These are phyloP conservation scores for Ernsta delagoae DNA, from an alignment of 2,888 invertebrate species.

Conservation along the genomic window DNA sequence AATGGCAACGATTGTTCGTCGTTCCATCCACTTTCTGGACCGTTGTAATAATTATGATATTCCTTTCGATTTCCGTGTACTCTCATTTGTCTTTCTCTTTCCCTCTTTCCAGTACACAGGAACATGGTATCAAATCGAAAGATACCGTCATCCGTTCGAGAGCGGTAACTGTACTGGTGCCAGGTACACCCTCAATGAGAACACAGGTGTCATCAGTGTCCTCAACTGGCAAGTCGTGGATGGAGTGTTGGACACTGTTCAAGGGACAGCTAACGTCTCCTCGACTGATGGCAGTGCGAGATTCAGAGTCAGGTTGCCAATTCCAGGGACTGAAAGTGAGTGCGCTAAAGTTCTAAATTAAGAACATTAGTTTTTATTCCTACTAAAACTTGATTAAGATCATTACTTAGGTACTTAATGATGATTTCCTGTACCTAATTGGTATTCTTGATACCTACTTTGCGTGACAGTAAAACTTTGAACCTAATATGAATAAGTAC, in stretches of 20 bases:
- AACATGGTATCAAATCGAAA: conserved; percentile 71
- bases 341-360: not conserved
- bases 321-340: conserved; percentile 56
- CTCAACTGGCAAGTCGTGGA: conserved; percentile 68
- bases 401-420: too few relatives aligned
- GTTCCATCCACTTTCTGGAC: too few relatives aligned
- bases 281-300: conserved; percentile 58
- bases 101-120: conserved; percentile 73
- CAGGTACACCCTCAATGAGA: conserved; percentile 53
- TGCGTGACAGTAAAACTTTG: too few relatives aligned
- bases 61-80: too few relatives aligned
- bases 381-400: too few relatives aligned
- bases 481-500: too few relatives aligned
- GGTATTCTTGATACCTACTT: too few relatives aligned
- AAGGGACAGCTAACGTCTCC: conserved; percentile 58
- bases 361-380: too few relatives aligned
- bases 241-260: conserved; percentile 54
- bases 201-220: conserved; percentile 55
- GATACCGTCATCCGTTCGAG: conserved; percentile 60
- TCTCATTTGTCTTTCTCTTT: not conserved
- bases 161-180: conserved; percentile 64
- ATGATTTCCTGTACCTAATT: too few relatives aligned
- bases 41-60: too few relatives aligned
- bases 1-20: too few relatives aligned
- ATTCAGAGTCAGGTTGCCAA: conserved; percentile 56